phyloP scores from a whole-genome alignment of 2,888 invertebrate genomes.

The Leptopilina drosophilae region DNA sequence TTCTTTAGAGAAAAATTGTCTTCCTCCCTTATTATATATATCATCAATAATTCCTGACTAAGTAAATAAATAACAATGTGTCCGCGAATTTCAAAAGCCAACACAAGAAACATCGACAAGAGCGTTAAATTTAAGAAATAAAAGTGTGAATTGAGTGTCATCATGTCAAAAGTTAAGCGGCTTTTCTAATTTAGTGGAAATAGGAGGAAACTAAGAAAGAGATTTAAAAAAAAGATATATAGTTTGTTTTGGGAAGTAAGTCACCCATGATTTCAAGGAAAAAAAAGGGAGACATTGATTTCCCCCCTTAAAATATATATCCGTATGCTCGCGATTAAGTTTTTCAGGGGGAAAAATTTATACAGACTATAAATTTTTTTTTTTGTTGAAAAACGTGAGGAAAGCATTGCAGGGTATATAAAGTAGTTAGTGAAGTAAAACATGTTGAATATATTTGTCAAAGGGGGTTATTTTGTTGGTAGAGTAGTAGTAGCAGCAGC shows the following conservation, averaged over 20 bases:
- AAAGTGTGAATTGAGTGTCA: constrained; percentile 17
- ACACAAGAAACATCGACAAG: constrained; percentile 20
- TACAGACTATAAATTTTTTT: background rate
- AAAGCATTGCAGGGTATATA: background rate
- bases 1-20: no score
- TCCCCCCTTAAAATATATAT: no score
- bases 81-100: background rate
- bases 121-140: constrained; percentile 10
- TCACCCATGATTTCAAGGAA: constrained; percentile 13
- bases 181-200: constrained; percentile 18
- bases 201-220: background rate
- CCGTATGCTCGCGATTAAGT: background rate
- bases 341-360: constrained; percentile 16
- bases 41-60: no score
- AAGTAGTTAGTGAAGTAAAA: constrained; percentile 3
- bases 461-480: constrained; percentile 48
- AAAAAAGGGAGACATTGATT: background rate
- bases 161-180: constrained; percentile 34
- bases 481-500: no score
- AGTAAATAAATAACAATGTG: constrained; percentile 2
- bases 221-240: background rate
- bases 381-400: background rate
- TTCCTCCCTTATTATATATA: no score
- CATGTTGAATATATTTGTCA: background rate
- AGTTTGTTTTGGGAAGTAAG: constrained; percentile 35